A percentile compares a stretch with the other conserved stretches of the same genome.
These are phyloP conservation scores for Micronycteris hirsuta DNA, from an alignment of 2,113 vertebrate genomes.

Conservation along the genomic window DNA sequence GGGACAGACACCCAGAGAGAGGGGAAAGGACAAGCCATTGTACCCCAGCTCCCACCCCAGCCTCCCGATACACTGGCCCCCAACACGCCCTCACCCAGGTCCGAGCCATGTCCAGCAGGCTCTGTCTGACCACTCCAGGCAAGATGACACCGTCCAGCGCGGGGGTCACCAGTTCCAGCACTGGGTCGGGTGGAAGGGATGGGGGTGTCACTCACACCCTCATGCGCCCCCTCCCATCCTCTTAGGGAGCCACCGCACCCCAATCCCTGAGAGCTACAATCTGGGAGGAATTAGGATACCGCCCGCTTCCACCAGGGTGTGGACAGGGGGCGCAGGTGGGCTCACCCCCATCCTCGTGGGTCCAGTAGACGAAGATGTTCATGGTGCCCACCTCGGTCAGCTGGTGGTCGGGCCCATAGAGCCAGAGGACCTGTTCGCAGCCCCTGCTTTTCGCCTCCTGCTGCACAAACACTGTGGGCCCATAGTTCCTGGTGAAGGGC, in stretches of 20 bases:
- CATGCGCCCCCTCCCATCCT: accelerated
- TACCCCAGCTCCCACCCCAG: not conserved
- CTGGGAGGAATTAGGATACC: accelerated
- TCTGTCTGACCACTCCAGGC: slow-evolving; percentile 89
- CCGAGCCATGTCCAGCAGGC: slow-evolving; percentile 88
- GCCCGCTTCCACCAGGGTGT: not conserved
- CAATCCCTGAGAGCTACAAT: not conserved
- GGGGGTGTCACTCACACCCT: not conserved
- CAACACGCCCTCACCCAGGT: slow-evolving; percentile 82
- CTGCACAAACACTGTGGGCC: slow-evolving; percentile 89
- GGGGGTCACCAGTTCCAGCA: slow-evolving; percentile 87
- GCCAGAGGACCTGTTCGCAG: slow-evolving; percentile 93
- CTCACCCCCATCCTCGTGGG: slow-evolving; percentile 86
- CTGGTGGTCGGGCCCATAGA: slow-evolving; percentile 87
- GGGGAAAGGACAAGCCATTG: not conserved
- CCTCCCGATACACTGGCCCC: not conserved
- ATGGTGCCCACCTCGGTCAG: slow-evolving; percentile 94
- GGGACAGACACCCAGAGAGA: not conserved
- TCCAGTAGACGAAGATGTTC: slow-evolving; percentile 96
- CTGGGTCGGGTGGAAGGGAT: slow-evolving; percentile 67
- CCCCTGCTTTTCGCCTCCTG: slow-evolving; percentile 81
- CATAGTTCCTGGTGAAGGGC: slow-evolving; percentile 86
- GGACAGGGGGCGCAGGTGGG: accelerated
- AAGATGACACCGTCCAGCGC: slow-evolving; percentile 90
- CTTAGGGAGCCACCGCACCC: not conserved